A percentile compares a stretch with the other conserved stretches of the same genome.
Evolutionary conservation across 92 coral and sea anemone species (phyloP).

Genomic region (Isaurus tuberculatus): DNA sequence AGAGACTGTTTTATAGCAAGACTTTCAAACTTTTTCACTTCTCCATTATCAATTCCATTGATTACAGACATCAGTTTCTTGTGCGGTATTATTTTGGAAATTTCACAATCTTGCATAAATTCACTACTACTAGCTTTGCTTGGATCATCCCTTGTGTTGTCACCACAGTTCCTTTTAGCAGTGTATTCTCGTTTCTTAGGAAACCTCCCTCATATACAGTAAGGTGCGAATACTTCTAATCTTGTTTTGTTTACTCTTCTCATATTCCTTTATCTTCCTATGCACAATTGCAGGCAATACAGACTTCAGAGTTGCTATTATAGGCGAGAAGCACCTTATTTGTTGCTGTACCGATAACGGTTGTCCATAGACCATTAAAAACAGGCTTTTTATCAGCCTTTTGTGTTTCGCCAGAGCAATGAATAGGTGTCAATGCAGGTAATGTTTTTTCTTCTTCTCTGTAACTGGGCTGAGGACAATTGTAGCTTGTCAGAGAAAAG

Average conservation of each 20-base stretch:
- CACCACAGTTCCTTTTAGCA: slow-evolving; percentile 17
- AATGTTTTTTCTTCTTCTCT: slow-evolving; percentile 43
- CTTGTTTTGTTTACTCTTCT: slow-evolving; percentile 34
- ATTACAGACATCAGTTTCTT: slow-evolving; percentile 64
- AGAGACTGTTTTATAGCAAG: slow-evolving; percentile 46
- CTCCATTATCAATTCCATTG: slow-evolving; percentile 60
- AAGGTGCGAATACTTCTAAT: slow-evolving; percentile 39
- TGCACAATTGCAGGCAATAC: slow-evolving; percentile 66
- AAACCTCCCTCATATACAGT: slow-evolving; percentile 48
- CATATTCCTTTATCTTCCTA: slow-evolving; percentile 52
- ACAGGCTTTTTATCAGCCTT: slow-evolving; percentile 55
- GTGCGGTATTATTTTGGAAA: slow-evolving; percentile 66
- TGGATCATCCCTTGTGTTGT: background rate
- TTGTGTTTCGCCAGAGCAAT: slow-evolving; percentile 42
- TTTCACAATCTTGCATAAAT: slow-evolving; percentile 61
- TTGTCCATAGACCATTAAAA: slow-evolving; percentile 64
- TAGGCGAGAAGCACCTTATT: slow-evolving; percentile 8
- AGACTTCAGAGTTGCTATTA: slow-evolving; percentile 57
- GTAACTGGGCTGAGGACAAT: slow-evolving; percentile 46
- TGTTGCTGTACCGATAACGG: slow-evolving; percentile 37
- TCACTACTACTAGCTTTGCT: background rate
- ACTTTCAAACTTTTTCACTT: slow-evolving; percentile 44
- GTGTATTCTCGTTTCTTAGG: slow-evolving; percentile 26
- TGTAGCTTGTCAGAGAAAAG: slow-evolving; percentile 5
- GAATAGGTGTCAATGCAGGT: slow-evolving; percentile 57